These are phyloP conservation scores for Paratilapia polleni DNA, from an alignment of 2,113 vertebrate genomes.

Conservation along the genomic window DNA sequence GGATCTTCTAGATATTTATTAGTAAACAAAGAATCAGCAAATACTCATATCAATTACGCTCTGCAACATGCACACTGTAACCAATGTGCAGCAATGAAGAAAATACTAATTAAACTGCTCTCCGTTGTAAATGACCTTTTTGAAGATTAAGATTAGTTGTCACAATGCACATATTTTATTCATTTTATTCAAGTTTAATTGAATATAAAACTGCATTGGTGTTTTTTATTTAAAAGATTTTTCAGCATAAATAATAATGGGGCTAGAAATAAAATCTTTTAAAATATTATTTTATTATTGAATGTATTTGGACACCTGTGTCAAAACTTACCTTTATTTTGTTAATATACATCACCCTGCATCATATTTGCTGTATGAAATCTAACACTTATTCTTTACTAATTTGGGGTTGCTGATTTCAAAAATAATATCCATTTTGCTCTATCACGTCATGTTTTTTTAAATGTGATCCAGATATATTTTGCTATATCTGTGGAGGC, in stretches of 20 bases:
- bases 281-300: too few species aligned
- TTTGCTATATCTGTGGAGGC: too few species aligned
- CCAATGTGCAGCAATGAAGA: slow-evolving; percentile 15
- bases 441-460: too few species aligned
- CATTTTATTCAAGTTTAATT: too few species aligned
- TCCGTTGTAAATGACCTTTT: neutral
- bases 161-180: neutral
- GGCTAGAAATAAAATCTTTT: neutral
- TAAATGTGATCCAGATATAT: too few species aligned
- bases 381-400: too few species aligned
- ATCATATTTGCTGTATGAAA: too few species aligned
- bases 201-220: too few species aligned
- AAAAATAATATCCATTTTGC: too few species aligned
- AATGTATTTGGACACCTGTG: too few species aligned
- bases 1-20: slow-evolving; percentile 59
- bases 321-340: neutral
- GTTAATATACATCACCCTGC: too few species aligned
- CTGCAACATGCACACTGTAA: slow-evolving; percentile 2
- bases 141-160: neutral
- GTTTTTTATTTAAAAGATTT: neutral
- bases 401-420: too few species aligned
- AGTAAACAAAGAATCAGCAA: slow-evolving; percentile 56
- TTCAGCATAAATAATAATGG: neutral
- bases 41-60: slow-evolving; percentile 42
- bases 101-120: neutral